Percentiles rank a stretch among this genome's conserved stretches.
Evolutionary conservation across 2,113 vertebrate species (phyloP).

Genomic region (Crotalus viridis): DNA sequence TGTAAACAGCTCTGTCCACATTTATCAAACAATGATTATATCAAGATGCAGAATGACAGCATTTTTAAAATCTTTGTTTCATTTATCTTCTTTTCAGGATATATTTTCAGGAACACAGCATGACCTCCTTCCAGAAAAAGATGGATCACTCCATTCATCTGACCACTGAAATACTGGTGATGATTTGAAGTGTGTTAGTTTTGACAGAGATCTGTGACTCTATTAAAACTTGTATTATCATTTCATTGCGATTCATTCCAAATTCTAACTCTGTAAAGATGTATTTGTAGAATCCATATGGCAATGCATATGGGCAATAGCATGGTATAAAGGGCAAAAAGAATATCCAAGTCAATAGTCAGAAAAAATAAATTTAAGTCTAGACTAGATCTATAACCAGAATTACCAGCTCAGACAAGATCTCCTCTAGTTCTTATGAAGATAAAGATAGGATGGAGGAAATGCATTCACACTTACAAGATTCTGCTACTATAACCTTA

Average conservation of each 20-base stretch:
- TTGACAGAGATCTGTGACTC: conserved; percentile 22
- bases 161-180: conserved; percentile 17
- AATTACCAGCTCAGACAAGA: too few species aligned
- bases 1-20: background rate
- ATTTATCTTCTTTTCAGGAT: conserved; percentile 24
- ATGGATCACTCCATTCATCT: conserved; percentile 20
- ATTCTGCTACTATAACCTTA: too few species aligned
- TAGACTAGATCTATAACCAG: too few species aligned
- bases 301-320: background rate
- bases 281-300: background rate
- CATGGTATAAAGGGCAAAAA: too few species aligned
- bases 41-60: conserved; percentile 22
- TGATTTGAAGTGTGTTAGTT: conserved; percentile 17
- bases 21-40: conserved; percentile 6
- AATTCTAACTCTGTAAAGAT: background rate
- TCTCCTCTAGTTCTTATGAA: too few species aligned
- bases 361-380: too few species aligned
- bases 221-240: conserved; percentile 6
- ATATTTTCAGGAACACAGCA: conserved; percentile 17
- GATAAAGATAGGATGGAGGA: too few species aligned
- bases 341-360: too few species aligned
- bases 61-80: conserved; percentile 31
- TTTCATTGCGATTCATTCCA: background rate
- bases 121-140: conserved; percentile 17
- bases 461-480: too few species aligned